Base-by-base conservation (phyloP, 2,113 vertebrate genomes). In the Pelecanus crispus region DNA sequence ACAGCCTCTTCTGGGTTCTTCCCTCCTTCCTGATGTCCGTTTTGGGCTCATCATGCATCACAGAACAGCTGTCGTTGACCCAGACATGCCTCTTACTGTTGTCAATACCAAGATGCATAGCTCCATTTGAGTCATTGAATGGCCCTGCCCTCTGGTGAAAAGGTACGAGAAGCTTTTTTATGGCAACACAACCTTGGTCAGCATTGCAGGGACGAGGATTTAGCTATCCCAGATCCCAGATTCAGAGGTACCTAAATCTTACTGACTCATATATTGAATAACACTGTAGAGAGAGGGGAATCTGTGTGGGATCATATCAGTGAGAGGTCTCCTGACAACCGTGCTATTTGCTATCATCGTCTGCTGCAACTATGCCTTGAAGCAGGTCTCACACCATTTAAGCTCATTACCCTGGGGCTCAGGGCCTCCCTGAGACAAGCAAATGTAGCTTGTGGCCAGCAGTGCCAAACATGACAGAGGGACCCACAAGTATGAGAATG, bases 331-430 rank as follows among this genome's bases (percentile, higher is more conserved):
- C 83, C 79, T 82, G 72, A 71, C 61, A 90, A 49, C 77, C 61
- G 16, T 12, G 22, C 73, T 81, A 47, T 75, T 90, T 95, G 26
- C 81, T 91, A 59, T 53, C 83, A 61, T 11, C 53, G 52, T 21
- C 55, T 86, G 59, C 65, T 92, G 56, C 81, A 81, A 29, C n/a
- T 82, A 4, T 61, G 50, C 88, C 59, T 92, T 52, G 26, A 83
- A 93, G 90, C 62, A 81, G 67, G 79, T 96, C 88, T 93, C 75
- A 88, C 32, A 32, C 63, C 75, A 47, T 62, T 81, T 94, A 86
- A 92, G 63, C n/a, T 96, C 71, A 22, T 83, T 90, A 74, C 67
- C 42, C 67, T 86, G 67, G 79, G 72, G 81, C 63, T 96, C 79
- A 70, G 20, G 29, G 75, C 32, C 67, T 95, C 53, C 50, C 63